These are phyloP conservation scores for Triplophysa yarkandensis DNA, from an alignment of 2,797 vertebrate genomes.

Conservation along the genomic window DNA sequence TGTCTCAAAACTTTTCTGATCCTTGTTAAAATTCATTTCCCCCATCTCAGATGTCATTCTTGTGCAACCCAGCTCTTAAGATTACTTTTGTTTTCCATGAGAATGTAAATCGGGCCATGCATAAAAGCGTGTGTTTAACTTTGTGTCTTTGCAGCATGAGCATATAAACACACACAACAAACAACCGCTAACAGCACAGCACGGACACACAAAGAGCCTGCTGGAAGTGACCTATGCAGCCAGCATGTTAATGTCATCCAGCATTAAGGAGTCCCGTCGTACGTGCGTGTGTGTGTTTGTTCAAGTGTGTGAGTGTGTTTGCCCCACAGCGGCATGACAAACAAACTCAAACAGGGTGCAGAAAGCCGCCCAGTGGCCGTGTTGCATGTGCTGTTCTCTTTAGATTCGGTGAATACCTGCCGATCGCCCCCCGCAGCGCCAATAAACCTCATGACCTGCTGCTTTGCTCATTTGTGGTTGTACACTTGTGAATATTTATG, in stretches of 20 bases:
- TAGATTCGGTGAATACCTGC: conserved; percentile 42
- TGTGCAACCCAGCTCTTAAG: conserved; percentile 11
- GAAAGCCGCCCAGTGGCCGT: conserved; percentile 56
- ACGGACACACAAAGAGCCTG: conserved; percentile 68
- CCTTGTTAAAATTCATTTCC: neutral
- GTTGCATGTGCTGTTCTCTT: conserved; percentile 40
- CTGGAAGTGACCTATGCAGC: conserved; percentile 74
- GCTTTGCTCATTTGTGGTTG: conserved; percentile 36
- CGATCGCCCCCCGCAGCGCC: conserved; percentile 1
- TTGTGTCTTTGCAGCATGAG: conserved; percentile 19
- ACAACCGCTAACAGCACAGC: conserved; percentile 54
- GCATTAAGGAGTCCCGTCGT: conserved; percentile 45
- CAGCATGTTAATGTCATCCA: conserved; percentile 75
- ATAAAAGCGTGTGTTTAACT: conserved; percentile 39
- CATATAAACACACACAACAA: conserved; percentile 52
- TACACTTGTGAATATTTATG: conserved; percentile 36
- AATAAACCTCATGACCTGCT: conserved; percentile 39
- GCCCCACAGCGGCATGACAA: conserved; percentile 43
- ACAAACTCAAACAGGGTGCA: conserved; percentile 38
- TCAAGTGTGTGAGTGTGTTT: conserved; percentile 37
- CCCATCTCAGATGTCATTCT: neutral
- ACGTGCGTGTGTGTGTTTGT: conserved; percentile 40
- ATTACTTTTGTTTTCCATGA: conserved; percentile 14
- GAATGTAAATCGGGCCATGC: conserved; percentile 37
- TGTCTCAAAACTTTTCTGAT: conserved; percentile 25